These are phyloP conservation scores for Stomatorhinus ivindoensis DNA, from an alignment of 2,113 vertebrate genomes.

Conservation along the genomic window DNA sequence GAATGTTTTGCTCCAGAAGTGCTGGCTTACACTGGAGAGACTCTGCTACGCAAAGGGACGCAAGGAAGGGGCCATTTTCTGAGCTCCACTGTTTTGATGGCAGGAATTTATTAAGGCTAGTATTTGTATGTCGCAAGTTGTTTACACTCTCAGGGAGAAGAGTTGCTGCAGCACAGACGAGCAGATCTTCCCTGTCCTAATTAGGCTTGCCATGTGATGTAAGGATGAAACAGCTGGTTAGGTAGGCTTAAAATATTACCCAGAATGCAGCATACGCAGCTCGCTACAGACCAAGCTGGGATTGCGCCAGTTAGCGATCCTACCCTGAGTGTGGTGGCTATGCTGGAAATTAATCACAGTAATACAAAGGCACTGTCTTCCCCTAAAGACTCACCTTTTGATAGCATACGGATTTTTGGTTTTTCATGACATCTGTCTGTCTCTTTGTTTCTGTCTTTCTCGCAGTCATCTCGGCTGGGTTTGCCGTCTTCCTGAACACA, in stretches of 20 bases:
- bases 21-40: not conserved
- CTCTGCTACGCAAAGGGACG: not conserved
- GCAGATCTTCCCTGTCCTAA: constrained; percentile 7
- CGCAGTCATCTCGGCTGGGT: constrained; percentile 69
- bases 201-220: constrained; percentile 3
- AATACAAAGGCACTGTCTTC: not conserved
- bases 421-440: constrained; percentile 66
- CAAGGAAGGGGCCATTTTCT: not conserved
- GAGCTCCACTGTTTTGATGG: not conserved
- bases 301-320: not conserved
- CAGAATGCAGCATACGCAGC: not conserved
- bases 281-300: not conserved
- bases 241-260: constrained; percentile 15
- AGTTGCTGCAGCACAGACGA: not conserved
- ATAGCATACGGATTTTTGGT: constrained; percentile 73
- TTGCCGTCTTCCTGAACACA: constrained; percentile 71
- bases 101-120: not conserved
- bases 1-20: not conserved
- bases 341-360: not conserved
- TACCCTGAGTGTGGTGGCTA: not conserved
- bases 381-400: constrained; percentile 73
- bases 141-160: not conserved
- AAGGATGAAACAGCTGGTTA: not conserved
- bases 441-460: constrained; percentile 72
- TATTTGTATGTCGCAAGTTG: not conserved